Conservation (phyloP, 35 echinoderm and acorn worm genomes). For the Diadema setosum region DNA sequence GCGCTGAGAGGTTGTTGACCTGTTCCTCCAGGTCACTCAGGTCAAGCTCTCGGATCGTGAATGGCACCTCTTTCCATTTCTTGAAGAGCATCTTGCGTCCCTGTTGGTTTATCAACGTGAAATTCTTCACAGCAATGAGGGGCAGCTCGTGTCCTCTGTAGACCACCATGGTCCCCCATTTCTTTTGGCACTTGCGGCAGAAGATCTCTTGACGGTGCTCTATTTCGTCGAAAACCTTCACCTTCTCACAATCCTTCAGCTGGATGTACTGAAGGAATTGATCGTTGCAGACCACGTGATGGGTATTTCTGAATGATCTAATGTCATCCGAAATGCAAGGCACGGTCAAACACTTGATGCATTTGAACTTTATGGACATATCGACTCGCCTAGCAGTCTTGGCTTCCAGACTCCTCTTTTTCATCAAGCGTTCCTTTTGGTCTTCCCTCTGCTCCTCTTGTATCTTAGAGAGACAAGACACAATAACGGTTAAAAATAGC, state of each 20-base stretch:
- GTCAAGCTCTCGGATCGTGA: not conserved
- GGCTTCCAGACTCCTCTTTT: not conserved
- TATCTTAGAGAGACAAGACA: not conserved
- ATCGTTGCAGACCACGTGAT: slow-evolving; percentile 22
- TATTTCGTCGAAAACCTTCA: not conserved
- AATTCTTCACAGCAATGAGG: not conserved
- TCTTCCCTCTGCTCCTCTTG: not conserved
- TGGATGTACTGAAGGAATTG: not conserved
- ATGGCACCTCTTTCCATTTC: slow-evolving; percentile 31
- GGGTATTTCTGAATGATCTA: slow-evolving; percentile 16
- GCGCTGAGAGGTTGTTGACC: too few relatives aligned
- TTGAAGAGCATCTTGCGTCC: not conserved
- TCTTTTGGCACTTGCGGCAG: slow-evolving; percentile 1
- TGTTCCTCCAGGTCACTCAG: not conserved
- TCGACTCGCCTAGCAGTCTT: not conserved
- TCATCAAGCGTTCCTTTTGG: not conserved
- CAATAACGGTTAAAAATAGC: not conserved
- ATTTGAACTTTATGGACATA: not conserved
- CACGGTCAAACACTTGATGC: slow-evolving; percentile 21
- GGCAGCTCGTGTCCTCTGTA: not conserved
- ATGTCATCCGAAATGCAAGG: slow-evolving; percentile 41
- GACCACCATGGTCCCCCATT: slow-evolving; percentile 31
- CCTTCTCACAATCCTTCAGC: not conserved
- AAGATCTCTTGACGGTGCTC: not conserved
- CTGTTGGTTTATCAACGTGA: not conserved